A percentile compares a stretch with the other conserved stretches of the same genome.
Conservation (phyloP, 2,797 vertebrate species). For the Phrynocephalus guinanensis region DNA sequence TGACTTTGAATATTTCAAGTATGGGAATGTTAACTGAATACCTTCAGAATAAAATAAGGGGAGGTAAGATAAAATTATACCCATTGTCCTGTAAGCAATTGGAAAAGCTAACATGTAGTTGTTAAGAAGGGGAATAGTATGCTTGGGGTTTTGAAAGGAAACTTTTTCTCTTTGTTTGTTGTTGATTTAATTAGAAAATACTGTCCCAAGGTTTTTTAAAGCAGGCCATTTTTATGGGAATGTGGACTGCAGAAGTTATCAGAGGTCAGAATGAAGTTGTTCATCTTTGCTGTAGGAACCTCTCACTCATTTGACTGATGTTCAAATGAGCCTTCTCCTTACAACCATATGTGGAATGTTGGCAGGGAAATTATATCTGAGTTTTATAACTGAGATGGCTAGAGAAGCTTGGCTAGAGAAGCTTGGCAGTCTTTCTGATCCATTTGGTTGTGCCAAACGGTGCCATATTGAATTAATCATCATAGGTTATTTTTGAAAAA, state of each 20-base stretch:
- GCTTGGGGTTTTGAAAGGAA: too few species aligned
- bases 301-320: neutral
- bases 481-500: neutral
- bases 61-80: too few species aligned
- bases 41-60: too few species aligned
- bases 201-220: neutral
- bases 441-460: neutral
- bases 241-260: neutral
- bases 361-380: neutral
- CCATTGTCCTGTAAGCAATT: too few species aligned
- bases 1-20: too few species aligned
- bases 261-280: neutral
- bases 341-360: neutral
- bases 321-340: neutral
- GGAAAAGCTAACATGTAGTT: too few species aligned
- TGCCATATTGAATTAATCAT: too few species aligned
- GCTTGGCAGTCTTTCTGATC: neutral
- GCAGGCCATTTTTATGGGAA: neutral
- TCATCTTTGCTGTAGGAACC: neutral
- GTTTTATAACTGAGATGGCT: neutral
- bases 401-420: neutral
- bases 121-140: too few species aligned
- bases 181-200: too few species aligned
- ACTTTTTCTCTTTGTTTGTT: too few species aligned
- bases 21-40: too few species aligned